Base-by-base conservation (phyloP, 2,797 vertebrate species). In the Urophycis tenuis region DNA sequence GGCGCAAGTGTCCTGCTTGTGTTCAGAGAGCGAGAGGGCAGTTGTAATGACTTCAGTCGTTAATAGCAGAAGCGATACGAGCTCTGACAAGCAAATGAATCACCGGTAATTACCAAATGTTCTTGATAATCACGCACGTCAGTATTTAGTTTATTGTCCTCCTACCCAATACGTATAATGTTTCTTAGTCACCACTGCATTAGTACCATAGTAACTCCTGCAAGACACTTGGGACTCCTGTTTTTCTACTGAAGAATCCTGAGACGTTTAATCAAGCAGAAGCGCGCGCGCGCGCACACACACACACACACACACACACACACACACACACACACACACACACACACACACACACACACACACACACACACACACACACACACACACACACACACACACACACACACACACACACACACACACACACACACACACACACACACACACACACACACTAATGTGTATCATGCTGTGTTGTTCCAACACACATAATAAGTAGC, bases 311-410 rank as follows among this genome's bases (percentile, higher is more conserved):
- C 22, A 7, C 9, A n/a, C n/a, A n/a, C 36, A 39, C 25, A 76
- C 71, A 17, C 15, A 79, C 17, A 41, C 78, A 79, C 69, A 35
- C 49, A 39, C 25, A 35, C 30, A 64, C 72, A 32, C 72, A 78
- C 30, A 9, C 75, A 30, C 19, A 53, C 33, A 22, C 53, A n/a
- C n/a, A 25, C 67, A 34, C 53, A 74, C 30, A 73, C 17, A 41
- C 49, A 64, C 76, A 30, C 70, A 25, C 75, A 49, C 30, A 35
- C 34, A 35, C 34, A 35, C 34, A 35, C 34, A 35, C 34, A 35
- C 34, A 35, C 34, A 35, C 34, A 35, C 34, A 35, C 34, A 35
- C 34, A 35, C 34, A 35, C 34, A 35, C 34, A 35, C 34, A 35
- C 34, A 35, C 34, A 35, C 34, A 35, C 34, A 35, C 34, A 35